Conservation (phyloP, 2,113 vertebrate species). For the Probosciger aterrimus region DNA sequence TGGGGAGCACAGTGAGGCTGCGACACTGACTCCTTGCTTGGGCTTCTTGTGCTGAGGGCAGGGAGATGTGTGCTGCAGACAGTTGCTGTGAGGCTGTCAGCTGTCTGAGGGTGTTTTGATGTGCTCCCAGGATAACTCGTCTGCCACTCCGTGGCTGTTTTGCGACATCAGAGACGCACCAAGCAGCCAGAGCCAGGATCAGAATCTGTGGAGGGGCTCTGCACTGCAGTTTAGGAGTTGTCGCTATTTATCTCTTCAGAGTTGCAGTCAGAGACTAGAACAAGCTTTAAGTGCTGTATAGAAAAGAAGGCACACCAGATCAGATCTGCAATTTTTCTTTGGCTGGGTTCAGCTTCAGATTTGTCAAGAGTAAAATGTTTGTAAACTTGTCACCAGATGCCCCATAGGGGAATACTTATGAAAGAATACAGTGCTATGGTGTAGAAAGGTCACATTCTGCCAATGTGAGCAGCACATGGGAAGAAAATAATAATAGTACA, state of each 20-base stretch:
- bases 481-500: background rate
- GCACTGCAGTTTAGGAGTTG: background rate
- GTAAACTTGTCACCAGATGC: background rate
- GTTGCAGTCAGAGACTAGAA: background rate
- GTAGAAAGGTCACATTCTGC: background rate
- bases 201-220: background rate
- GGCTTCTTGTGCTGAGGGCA: background rate
- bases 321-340: background rate
- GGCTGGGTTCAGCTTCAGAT: background rate
- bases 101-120: background rate
- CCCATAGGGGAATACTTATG: background rate
- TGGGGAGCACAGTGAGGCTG: background rate
- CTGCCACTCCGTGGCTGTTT: constrained; percentile 42
- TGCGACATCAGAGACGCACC: background rate
- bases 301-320: background rate
- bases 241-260: background rate
- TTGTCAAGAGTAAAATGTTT: background rate
- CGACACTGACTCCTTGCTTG: background rate
- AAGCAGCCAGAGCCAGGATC: background rate
- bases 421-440: background rate
- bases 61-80: background rate
- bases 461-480: background rate
- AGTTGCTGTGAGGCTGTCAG: background rate
- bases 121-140: background rate
- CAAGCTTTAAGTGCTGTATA: background rate